A percentile compares a stretch with the other conserved stretches of the same genome.
Evolutionary conservation across 2,113 vertebrate genomes (phyloP).

Genomic region (Ibidorhyncha struthersii): DNA sequence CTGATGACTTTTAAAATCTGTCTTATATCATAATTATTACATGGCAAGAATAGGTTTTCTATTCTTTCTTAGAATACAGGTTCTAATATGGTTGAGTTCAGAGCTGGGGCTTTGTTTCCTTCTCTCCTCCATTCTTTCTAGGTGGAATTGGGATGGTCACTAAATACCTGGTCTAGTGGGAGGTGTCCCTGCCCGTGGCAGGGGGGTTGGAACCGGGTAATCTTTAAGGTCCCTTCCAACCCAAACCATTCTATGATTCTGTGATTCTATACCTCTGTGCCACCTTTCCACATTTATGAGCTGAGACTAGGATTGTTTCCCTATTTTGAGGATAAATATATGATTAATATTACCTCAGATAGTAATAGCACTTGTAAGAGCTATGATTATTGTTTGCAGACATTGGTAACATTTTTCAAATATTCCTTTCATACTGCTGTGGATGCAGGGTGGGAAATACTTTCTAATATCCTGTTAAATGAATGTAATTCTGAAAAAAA

Average conservation of each 20-base stretch:
- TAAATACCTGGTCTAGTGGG: not conserved
- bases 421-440: not conserved
- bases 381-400: not conserved
- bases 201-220: too few relatives aligned
- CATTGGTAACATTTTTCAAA: not conserved
- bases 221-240: too few relatives aligned
- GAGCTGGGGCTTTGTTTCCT: not conserved
- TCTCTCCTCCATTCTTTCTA: not conserved
- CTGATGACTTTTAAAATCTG: not conserved
- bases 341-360: not conserved
- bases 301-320: not conserved
- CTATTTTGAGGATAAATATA: not conserved
- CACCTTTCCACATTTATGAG: not conserved
- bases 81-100: not conserved
- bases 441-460: not conserved
- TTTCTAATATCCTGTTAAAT: constrained; percentile 21
- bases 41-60: not conserved
- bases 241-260: too few relatives aligned
- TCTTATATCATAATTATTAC: not conserved
- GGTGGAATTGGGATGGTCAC: not conserved
- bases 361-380: not conserved
- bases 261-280: not conserved
- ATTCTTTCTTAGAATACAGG: not conserved
- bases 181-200: too few relatives aligned
- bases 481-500: not conserved